Evolutionary conservation across 2,113 vertebrate genomes (phyloP), one percentile per base, ranked within the genome.

Genomic region (Zapus hudsonius): DNA sequence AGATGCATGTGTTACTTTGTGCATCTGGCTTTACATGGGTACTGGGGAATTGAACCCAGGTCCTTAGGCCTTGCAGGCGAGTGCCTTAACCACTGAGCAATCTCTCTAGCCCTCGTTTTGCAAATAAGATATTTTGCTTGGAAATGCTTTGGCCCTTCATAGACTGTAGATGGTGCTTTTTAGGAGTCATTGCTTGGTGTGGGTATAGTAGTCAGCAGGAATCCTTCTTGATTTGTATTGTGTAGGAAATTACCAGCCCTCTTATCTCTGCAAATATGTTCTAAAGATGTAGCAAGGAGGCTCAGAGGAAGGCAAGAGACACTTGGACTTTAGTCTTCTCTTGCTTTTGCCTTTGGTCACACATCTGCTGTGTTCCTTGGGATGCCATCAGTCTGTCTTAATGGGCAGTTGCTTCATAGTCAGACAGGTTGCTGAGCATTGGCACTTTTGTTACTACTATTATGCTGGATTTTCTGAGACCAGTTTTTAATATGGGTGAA

Each of bases 331-430:
- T 96, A 27, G 90, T 96, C 95, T 97, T 94, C 93, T 86, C 55
- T 92, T 89, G 91, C 89, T 84, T 97, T 76, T 93, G 96, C 96
- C 87, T 93, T 94, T 96, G 94, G 96, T 96, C 93, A 95, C 92
- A 80, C 79, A 74, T 64, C 44, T 69, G 27, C 23, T 95, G 97
- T 93, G 87, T 96, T 98, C 94, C 96, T 97, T 90, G 73, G 92
- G 93, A 95, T 97, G 96, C 95, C 96, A 96, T 97, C 95, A 97
- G 82, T 96, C 96, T 97, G 97, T 73, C n/a, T n/a, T n/a, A n/a
- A n/a, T n/a, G n/a, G n/a, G n/a, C n/a, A n/a, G n/a, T n/a, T n/a
- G n/a, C n/a, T n/a, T 96, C 94, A 47, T 87, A 96, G 96, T 83
- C 61, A n/a, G 78, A 92, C 57, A 84, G 89, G 83, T 94, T 94